Base-by-base conservation (phyloP, 2,797 vertebrate species). In the Rhinatrema bivittatum region DNA sequence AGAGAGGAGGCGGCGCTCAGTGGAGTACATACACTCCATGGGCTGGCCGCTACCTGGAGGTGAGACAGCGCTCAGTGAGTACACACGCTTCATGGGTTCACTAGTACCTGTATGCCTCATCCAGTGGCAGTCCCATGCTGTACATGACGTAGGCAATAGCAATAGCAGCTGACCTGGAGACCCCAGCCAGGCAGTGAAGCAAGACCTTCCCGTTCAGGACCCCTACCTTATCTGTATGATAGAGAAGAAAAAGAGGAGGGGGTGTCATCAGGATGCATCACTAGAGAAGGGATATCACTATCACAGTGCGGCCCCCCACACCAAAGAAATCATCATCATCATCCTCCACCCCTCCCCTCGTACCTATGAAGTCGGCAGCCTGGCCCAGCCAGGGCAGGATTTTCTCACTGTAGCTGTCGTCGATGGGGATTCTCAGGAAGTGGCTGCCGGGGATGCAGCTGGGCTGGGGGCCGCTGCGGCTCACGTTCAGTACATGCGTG, bases 361-460 rank as follows among this genome's bases (percentile, higher is more conserved):
- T 35, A 59, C 56, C 56, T 49, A 59, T 59, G 33, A 55, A 59
- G 30, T 55, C 51, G 20, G 59, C 51, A 18, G 56, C 46, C 25
- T 43, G 41, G 30, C 17, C 36, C 5, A 59, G 46, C 56, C 56
- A 59, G 14, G 56, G 56, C 20, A 59, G 36, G 33, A 59, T 53
- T 32, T 53, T 55, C 24, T 59, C 56, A 25, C 56, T 55, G 51
- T 59, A 59, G 30, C 51, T 59, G 46, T 59, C 56, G 7, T 55
- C 55, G 36, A 59, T 42, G 9, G 56, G 56, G 33, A 59, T 53
- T 25, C 56, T 36, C 28, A 59, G 41, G 39, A 59, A 59, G 29
- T 54, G 41, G 32, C 41, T 50, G 41, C 59, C 56, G 1, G 56
- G 42, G 34, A 59, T 54, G 26, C 59, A 59, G 18, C 20, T 21